Evolutionary conservation across 2,797 vertebrate genomes (phyloP).

Genomic region (Austrolebias charrua): DNA sequence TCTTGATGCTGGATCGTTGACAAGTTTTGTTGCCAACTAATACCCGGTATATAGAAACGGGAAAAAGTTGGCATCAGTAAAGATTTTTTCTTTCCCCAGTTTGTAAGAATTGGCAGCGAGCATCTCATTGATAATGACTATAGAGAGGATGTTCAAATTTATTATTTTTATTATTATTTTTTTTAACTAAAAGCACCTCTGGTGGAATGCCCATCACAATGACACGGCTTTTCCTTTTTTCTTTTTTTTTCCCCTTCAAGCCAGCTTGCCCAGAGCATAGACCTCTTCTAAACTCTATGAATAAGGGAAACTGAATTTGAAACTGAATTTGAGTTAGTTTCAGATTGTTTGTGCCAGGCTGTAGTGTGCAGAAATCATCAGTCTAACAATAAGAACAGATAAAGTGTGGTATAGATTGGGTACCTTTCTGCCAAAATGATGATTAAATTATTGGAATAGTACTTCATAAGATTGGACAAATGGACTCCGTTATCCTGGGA

Average conservation of each 20-base stretch:
- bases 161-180: constrained; percentile 20
- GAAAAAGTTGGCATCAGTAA: constrained; percentile 34
- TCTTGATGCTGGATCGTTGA: not conserved
- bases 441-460: too few relatives aligned
- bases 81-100: constrained; percentile 10
- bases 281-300: not conserved
- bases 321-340: too few relatives aligned
- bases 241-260: too few relatives aligned
- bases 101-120: constrained; percentile 35
- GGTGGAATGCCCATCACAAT: constrained; percentile 8
- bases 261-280: constrained; percentile 17
- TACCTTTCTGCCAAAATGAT: too few relatives aligned
- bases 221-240: too few relatives aligned
- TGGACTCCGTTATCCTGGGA: too few relatives aligned
- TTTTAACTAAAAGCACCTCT: constrained; percentile 29
- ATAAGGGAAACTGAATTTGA: too few relatives aligned
- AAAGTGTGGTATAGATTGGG: too few relatives aligned
- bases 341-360: too few relatives aligned
- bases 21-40: constrained; percentile 13
- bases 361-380: too few relatives aligned
- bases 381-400: too few relatives aligned
- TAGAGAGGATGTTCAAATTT: constrained; percentile 21
- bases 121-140: constrained; percentile 24
- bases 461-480: too few relatives aligned
- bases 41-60: constrained; percentile 12